Percentiles rank a stretch among this genome's conserved stretches.
These are phyloP conservation scores for Ammodytes dubius DNA, from an alignment of 2,113 vertebrate genomes.

Conservation along the genomic window DNA sequence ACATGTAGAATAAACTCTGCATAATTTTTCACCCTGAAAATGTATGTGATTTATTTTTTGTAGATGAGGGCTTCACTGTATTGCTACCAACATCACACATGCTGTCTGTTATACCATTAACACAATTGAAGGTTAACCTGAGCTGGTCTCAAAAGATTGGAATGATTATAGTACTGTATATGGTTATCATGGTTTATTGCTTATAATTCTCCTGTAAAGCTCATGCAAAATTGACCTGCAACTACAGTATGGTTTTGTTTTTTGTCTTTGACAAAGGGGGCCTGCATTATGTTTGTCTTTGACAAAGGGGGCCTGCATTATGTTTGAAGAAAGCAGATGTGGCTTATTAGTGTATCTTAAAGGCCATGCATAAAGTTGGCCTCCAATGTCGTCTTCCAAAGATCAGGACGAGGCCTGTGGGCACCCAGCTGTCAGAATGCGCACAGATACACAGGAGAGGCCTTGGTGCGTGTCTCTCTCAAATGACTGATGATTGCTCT, in stretches of 20 bases:
- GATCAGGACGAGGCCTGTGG: neutral
- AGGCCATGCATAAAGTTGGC: neutral
- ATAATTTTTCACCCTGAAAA: too few species aligned
- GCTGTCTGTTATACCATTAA: neutral
- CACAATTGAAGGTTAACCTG: neutral
- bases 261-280: neutral
- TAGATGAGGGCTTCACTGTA: neutral
- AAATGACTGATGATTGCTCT: neutral
- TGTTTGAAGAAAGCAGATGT: constrained; percentile 15
- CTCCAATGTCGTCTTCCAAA: neutral
- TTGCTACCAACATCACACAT: neutral
- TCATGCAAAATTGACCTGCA: neutral
- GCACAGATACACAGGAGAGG: constrained; percentile 9
- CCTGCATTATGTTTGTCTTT: constrained; percentile 1
- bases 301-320: neutral
- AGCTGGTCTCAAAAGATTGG: neutral
- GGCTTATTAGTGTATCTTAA: neutral
- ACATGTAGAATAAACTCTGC: neutral
- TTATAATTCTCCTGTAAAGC: neutral
- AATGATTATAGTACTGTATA: neutral
- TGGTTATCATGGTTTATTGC: neutral
- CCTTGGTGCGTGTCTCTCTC: constrained; percentile 8
- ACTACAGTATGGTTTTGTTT: neutral
- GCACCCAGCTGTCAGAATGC: constrained; percentile 7
- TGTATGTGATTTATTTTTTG: neutral